phyloP scores from a whole-genome alignment of 2,888 invertebrate species.

The Pandemis cinnamomeana region DNA sequence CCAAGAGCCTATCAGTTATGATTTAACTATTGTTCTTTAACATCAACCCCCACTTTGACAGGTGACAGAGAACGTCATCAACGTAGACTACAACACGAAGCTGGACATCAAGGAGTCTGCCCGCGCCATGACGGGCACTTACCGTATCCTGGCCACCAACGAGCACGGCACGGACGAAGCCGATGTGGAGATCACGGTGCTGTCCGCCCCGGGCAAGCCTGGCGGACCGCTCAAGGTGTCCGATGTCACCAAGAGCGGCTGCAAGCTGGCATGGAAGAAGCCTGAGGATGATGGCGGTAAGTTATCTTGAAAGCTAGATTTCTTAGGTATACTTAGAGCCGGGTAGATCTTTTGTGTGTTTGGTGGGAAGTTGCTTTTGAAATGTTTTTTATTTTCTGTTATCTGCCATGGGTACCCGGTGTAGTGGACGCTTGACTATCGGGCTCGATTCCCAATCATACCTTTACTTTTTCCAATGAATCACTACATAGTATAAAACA shows the following conservation, averaged over 20 bases:
- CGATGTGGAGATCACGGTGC: slow-evolving; percentile 96
- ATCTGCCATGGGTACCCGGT: too few species aligned
- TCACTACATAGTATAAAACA: too few species aligned
- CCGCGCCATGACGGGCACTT: slow-evolving; percentile 94
- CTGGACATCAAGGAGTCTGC: slow-evolving; percentile 90
- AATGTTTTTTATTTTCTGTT: too few species aligned
- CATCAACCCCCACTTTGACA: slow-evolving; percentile 44
- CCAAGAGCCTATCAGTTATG: too few species aligned
- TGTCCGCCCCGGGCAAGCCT: slow-evolving; percentile 92
- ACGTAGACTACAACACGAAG: slow-evolving; percentile 96
- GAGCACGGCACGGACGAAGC: slow-evolving; percentile 96
- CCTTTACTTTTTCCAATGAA: too few species aligned
- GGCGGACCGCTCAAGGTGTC: slow-evolving; percentile 95
- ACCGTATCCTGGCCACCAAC: slow-evolving; percentile 95
- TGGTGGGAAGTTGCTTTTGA: too few species aligned
- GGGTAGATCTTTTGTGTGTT: too few species aligned
- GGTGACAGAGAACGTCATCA: slow-evolving; percentile 90
- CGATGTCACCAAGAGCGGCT: slow-evolving; percentile 95
- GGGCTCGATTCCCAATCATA: too few species aligned
- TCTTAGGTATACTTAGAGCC: too few species aligned
- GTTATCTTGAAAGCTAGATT: slow-evolving; percentile 43
- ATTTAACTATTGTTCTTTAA: too few species aligned
- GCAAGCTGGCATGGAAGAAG: slow-evolving; percentile 96
- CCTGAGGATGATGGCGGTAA: slow-evolving; percentile 97
- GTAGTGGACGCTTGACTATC: too few species aligned